Evolutionary conservation across 2,113 vertebrate genomes (phyloP), one percentile per base, ranked within the genome.

Genomic region (Paramisgurnus dabryanus): DNA sequence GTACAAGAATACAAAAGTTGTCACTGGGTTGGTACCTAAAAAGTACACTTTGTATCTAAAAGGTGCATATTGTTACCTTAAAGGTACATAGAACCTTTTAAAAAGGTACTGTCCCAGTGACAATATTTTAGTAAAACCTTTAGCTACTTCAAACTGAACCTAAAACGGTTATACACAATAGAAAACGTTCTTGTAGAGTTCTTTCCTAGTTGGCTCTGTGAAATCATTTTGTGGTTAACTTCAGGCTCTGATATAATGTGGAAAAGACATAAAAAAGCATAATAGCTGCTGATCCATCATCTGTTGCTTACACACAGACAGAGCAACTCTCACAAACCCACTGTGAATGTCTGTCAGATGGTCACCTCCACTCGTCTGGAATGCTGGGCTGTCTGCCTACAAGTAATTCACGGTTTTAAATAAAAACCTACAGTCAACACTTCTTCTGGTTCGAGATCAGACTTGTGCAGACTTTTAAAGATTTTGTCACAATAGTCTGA

Each of bases 401-500:
- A 49, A 55, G 61, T 27, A 0, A 13, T 47, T 18, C 45, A 12
- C 34, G 11, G 50, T 73, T 72, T 57, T n/a, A 73, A 45, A 17
- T 34, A 75, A 75, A 75, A 13, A 18, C 55, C 4, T 12, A 53
- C 1, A 58, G 15, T n/a, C 7, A 58, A 49, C 40, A 73, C 39
- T 73, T 0, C 47, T 34, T 63, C 45, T 63, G 47, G 58, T 39
- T 41, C 57, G 27, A 34, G 72, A 13, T 75, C 43, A 63, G 72
- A 75, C 72, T 63, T 47, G 18, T 43, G 40, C 39, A 18, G 53
- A 73, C 12, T 89, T 87, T 89, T 94, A 91, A 94, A 93, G 49
- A 55, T 5, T 11, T 95, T 95, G 90, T 93, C 86, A 92, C 92
- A 1, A 70, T 39, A 8, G 50, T 71, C 50, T 71, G 50, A 34